Conservation (phyloP, 1,140 invertebrate genomes). For the Orchestia grillus region DNA sequence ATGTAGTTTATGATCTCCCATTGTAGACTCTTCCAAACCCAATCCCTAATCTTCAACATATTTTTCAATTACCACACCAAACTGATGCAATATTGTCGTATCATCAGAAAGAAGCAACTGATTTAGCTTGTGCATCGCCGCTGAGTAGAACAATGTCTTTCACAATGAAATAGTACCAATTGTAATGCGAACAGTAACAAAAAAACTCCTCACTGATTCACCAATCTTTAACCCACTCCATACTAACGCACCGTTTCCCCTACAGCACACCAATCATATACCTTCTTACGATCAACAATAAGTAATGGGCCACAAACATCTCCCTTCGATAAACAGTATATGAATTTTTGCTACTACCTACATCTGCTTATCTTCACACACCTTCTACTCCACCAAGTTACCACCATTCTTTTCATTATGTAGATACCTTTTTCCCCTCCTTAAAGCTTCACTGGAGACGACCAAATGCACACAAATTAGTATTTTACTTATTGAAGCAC, state of each 20-base stretch:
- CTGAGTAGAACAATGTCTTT: background rate
- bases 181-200: no score
- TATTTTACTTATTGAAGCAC: no score
- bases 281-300: background rate
- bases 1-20: no score
- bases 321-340: background rate
- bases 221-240: background rate
- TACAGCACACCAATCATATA: background rate
- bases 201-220: background rate
- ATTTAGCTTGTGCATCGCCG: no score
- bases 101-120: no score
- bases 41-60: no score
- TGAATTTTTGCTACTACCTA: no score
- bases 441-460: background rate
- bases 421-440: background rate
- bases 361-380: background rate
- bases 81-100: no score
- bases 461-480: background rate
- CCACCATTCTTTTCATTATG: background rate
- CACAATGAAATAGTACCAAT: background rate
- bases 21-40: no score
- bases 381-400: background rate
- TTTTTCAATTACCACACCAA: no score
- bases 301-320: no score
- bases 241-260: background rate